Conservation (phyloP, 2,797 vertebrate genomes). For the Novumbra hubbsi region DNA sequence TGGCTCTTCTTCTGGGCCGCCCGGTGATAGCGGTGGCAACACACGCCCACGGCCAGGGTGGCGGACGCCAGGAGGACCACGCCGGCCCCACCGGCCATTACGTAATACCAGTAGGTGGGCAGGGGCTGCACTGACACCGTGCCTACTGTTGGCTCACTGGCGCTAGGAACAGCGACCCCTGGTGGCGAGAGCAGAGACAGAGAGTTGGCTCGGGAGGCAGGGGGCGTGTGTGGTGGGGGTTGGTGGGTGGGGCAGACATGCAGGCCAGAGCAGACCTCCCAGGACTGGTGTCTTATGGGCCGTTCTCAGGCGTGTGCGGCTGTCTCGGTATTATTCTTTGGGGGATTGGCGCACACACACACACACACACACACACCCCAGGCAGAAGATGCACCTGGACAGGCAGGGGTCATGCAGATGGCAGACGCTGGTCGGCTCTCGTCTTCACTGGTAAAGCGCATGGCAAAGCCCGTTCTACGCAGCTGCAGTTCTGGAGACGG, state of each 20-base stretch:
- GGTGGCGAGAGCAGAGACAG: slow-evolving; percentile 85
- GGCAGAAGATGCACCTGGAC: slow-evolving; percentile 70
- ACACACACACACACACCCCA: slow-evolving; percentile 67
- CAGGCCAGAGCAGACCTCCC: slow-evolving; percentile 39
- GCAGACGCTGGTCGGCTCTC: slow-evolving; percentile 35
- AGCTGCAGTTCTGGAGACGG: not conserved
- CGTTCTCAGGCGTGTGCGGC: not conserved
- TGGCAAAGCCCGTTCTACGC: not conserved
- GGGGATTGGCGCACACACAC: slow-evolving; percentile 56
- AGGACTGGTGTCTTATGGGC: slow-evolving; percentile 19
- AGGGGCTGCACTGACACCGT: slow-evolving; percentile 92
- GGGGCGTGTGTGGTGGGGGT: no score
- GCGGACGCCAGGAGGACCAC: slow-evolving; percentile 92
- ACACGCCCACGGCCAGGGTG: slow-evolving; percentile 88
- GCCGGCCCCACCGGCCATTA: slow-evolving; percentile 92
- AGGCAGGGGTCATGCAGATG: slow-evolving; percentile 71
- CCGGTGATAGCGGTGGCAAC: slow-evolving; percentile 96
- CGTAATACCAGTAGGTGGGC: slow-evolving; percentile 98
- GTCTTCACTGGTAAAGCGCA: slow-evolving; percentile 48
- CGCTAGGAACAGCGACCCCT: slow-evolving; percentile 94
- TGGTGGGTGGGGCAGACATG: slow-evolving; percentile 57
- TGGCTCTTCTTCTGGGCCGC: slow-evolving; percentile 88
- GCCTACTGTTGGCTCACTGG: slow-evolving; percentile 97
- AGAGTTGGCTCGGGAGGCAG: slow-evolving; percentile 44
- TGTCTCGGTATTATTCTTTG: slow-evolving; percentile 12